Percentiles rank a stretch among this genome's conserved stretches.
Evolutionary conservation across 2,113 vertebrate genomes (phyloP).

Genomic region (Grammomys surdaster): DNA sequence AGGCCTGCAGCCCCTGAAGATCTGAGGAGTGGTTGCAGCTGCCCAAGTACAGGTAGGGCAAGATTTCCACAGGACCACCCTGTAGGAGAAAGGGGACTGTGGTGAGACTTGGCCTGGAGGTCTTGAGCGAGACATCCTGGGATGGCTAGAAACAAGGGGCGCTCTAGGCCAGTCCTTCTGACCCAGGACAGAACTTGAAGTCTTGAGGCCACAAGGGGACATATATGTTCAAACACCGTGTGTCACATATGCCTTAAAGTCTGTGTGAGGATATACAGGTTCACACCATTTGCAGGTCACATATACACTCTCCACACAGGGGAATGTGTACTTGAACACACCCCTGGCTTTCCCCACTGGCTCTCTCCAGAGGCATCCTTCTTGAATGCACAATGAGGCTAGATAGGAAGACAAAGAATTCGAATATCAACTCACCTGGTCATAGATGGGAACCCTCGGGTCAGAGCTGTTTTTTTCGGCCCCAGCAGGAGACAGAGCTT

Average conservation of each 20-base stretch:
- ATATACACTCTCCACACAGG: too few relatives aligned
- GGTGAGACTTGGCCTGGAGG: background rate
- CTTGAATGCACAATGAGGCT: too few relatives aligned
- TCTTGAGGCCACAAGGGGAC: background rate
- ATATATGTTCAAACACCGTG: background rate
- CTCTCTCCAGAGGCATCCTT: background rate
- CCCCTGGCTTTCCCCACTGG: background rate
- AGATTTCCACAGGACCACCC: constrained; percentile 92
- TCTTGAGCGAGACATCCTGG: background rate
- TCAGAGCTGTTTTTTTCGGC: constrained; percentile 73
- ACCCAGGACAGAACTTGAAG: background rate
- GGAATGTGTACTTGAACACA: background rate
- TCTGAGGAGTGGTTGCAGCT: constrained; percentile 91
- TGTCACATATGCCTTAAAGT: background rate
- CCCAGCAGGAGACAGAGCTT: constrained; percentile 13
- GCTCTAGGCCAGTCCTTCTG: background rate
- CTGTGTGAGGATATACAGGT: background rate
- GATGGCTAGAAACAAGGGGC: background rate
- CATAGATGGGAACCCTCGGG: constrained; percentile 87
- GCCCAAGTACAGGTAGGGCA: constrained; percentile 92
- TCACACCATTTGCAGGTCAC: background rate
- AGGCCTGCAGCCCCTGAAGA: constrained; percentile 87
- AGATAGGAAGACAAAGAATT: too few relatives aligned
- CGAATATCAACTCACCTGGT: constrained; percentile 86
- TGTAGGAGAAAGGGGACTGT: constrained; percentile 17